Evolutionary conservation across 2,888 invertebrate genomes (phyloP).

Genomic region (Xestoiulus laeticollis): DNA sequence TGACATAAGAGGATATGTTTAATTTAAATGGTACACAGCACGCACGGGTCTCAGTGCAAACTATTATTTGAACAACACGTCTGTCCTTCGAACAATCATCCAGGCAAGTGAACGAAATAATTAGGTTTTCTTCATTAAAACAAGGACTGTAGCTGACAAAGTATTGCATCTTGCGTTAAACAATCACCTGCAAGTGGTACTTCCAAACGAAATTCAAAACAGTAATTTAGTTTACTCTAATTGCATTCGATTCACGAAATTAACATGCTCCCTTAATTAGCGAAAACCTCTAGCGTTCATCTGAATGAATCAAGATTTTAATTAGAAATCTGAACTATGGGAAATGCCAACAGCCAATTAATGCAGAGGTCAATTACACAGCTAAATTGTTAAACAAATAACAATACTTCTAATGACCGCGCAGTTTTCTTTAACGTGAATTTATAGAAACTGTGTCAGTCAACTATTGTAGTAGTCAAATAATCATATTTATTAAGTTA

Average conservation of each 20-base stretch:
- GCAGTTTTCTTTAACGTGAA: not conserved
- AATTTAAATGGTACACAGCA: not conserved
- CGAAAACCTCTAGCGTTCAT: not conserved
- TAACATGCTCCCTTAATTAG: not conserved
- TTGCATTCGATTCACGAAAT: constrained; percentile 1
- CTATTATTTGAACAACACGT: not conserved
- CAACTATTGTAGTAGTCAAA: too few species aligned
- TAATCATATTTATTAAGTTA: too few species aligned
- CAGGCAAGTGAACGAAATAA: not conserved
- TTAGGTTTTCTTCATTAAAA: not conserved
- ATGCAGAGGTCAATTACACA: not conserved
- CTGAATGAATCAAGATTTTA: constrained; percentile 2
- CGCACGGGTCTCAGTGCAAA: not conserved
- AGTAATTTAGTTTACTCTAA: not conserved
- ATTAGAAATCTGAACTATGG: constrained; percentile 12
- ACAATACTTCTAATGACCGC: not conserved
- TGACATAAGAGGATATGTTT: constrained; percentile 4
- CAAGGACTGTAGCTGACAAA: not conserved
- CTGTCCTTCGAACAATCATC: not conserved
- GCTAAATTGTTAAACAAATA: not conserved
- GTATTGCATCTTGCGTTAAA: not conserved
- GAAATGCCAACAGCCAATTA: not conserved
- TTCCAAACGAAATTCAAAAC: not conserved
- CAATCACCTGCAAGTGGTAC: constrained; percentile 4
- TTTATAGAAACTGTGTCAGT: not conserved